A percentile compares a stretch with the other conserved stretches of the same genome.
phyloP scores from a whole-genome alignment of 2,888 invertebrate genomes.

The Abrostola tripartita region DNA sequence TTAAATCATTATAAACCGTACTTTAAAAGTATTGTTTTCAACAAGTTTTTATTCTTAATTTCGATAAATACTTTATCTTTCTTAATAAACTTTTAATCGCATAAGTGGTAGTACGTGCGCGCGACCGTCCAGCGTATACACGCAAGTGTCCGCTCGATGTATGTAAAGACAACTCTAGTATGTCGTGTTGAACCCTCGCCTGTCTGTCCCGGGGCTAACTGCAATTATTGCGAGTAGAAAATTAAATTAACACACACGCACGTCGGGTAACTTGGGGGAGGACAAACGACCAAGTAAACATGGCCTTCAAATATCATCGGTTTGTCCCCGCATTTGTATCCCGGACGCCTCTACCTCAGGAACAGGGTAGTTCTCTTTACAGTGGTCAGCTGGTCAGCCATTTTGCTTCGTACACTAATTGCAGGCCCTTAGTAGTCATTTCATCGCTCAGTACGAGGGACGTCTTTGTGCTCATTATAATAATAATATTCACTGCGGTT shows the following conservation, averaged over 20 bases:
- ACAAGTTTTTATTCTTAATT: slow-evolving; percentile 7
- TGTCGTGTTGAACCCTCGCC: slow-evolving; percentile 67
- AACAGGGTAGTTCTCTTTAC: slow-evolving; percentile 33
- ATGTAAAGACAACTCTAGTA: slow-evolving; percentile 80
- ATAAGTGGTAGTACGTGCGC: slow-evolving; percentile 40
- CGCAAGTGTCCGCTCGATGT: slow-evolving; percentile 65
- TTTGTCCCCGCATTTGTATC: slow-evolving; percentile 46
- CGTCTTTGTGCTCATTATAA: slow-evolving; percentile 81
- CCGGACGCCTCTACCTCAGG: slow-evolving; percentile 8
- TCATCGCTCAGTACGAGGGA: slow-evolving; percentile 78
- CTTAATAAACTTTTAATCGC: slow-evolving; percentile 40
- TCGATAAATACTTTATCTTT: slow-evolving; percentile 16
- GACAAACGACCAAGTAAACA: slow-evolving; percentile 66
- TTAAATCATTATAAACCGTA: slow-evolving; percentile 1
- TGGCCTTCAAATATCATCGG: slow-evolving; percentile 58
- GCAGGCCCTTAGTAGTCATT: slow-evolving; percentile 80
- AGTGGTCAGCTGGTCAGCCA: slow-evolving; percentile 79
- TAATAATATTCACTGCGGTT: too few relatives aligned
- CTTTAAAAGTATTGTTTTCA: slow-evolving; percentile 14
- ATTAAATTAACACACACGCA: slow-evolving; percentile 88
- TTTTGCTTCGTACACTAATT: slow-evolving; percentile 85
- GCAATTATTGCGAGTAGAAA: slow-evolving; percentile 85
- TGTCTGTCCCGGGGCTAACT: slow-evolving; percentile 71
- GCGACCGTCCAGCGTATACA: slow-evolving; percentile 59
- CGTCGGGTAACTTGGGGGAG: slow-evolving; percentile 75